phyloP scores from a whole-genome alignment of 2,113 vertebrate genomes.

The Phycodurus eques region DNA sequence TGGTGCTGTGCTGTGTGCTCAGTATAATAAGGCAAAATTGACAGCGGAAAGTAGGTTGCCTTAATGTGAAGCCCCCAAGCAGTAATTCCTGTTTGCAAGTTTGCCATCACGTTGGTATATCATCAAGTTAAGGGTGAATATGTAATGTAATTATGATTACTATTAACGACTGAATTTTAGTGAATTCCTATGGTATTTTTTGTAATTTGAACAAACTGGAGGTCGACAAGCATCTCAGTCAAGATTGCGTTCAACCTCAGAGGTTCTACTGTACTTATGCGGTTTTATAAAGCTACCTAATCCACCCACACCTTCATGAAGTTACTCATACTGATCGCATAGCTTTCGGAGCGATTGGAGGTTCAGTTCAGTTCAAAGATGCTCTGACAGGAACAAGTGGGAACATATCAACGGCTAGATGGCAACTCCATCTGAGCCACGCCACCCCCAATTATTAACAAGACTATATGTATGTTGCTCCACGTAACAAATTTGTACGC shows the following conservation, averaged over 20 bases:
- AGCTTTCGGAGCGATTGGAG: not conserved
- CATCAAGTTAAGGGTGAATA: not conserved
- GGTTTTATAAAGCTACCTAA: not conserved
- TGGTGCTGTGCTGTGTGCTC: not conserved
- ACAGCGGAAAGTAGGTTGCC: not conserved
- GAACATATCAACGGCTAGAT: not conserved
- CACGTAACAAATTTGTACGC: slow-evolving; percentile 15
- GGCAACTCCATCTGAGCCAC: not conserved
- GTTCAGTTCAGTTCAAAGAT: not conserved
- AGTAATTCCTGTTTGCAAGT: not conserved
- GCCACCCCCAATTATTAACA: slow-evolving; percentile 3
- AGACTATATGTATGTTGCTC: not conserved
- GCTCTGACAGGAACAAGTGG: not conserved
- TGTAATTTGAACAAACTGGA: not conserved
- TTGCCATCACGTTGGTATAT: not conserved
- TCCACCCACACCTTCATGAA: not conserved
- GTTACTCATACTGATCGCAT: not conserved
- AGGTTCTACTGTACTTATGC: not conserved
- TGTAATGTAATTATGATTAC: not conserved
- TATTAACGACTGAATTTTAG: no score
- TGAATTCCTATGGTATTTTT: no score
- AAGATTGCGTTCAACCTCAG: not conserved
- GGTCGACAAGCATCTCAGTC: not conserved
- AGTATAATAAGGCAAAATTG: not conserved
- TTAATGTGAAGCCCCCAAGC: not conserved